phyloP scores from a whole-genome alignment of 2,113 vertebrate genomes.

The Equus quagga region DNA sequence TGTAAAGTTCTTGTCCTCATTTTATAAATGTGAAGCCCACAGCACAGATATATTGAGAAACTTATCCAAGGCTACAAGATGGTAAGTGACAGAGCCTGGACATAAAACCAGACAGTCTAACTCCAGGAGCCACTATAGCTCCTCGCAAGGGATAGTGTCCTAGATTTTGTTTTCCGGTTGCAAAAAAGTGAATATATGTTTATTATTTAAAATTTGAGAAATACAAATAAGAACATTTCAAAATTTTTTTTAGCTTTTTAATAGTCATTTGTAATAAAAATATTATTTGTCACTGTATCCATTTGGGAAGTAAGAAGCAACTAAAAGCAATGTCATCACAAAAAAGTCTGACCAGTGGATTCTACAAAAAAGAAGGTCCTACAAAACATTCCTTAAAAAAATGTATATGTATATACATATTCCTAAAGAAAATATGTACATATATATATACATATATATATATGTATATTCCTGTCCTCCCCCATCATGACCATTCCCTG shows the following conservation, averaged over 20 bases:
- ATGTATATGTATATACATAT: background rate
- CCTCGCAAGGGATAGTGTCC: background rate
- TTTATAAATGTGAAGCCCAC: background rate
- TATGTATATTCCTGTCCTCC: background rate
- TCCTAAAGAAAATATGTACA: background rate
- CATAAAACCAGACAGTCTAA: background rate
- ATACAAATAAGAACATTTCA: background rate
- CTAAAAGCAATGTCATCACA: background rate
- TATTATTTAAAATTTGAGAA: background rate
- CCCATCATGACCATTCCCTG: background rate
- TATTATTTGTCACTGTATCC: background rate
- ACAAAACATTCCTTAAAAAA: background rate
- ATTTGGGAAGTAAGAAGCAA: background rate
- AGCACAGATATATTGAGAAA: background rate
- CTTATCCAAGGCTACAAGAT: background rate
- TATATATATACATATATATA: background rate
- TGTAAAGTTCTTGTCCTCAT: background rate
- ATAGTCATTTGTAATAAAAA: background rate
- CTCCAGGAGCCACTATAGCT: background rate
- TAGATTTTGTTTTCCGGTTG: background rate
- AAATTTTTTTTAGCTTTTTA: background rate
- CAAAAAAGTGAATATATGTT: background rate
- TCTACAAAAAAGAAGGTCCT: background rate
- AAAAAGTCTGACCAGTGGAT: background rate
- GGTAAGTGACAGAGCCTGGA: background rate